A percentile compares a stretch with the other conserved stretches of the same genome.
Evolutionary conservation across 2,113 vertebrate genomes (phyloP).

Genomic region (Nibea albiflora): DNA sequence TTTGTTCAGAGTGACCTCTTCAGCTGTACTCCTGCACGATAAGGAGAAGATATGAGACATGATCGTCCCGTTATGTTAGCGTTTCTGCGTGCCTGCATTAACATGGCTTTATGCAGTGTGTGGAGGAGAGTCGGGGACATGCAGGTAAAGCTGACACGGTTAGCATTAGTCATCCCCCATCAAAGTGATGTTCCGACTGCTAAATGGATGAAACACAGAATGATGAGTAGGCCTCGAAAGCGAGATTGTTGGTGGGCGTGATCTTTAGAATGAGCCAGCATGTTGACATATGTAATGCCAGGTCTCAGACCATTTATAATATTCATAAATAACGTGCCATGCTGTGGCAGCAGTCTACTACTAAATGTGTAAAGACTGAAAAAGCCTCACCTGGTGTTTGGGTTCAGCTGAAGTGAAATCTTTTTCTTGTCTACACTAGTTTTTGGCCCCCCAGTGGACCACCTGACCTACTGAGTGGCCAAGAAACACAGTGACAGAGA

Average conservation of each 20-base stretch:
- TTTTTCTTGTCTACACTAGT: background rate
- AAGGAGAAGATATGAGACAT: background rate
- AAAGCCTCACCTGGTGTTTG: background rate
- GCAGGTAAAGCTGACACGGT: conserved; percentile 35
- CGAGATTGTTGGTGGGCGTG: background rate
- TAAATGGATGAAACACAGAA: conserved; percentile 35
- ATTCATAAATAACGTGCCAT: background rate
- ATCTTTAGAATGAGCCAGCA: background rate
- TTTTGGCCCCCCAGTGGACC: background rate
- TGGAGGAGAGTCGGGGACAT: background rate
- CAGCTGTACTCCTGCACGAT: background rate
- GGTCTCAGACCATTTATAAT: conserved; percentile 21
- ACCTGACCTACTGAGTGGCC: conserved; percentile 22
- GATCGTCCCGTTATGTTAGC: background rate
- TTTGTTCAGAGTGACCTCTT: conserved; percentile 1
- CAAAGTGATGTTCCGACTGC: conserved; percentile 29
- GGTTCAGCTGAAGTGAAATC: background rate
- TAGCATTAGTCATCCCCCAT: conserved; percentile 51
- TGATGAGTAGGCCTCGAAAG: background rate
- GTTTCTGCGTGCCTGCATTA: background rate
- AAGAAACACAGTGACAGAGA: conserved; percentile 22
- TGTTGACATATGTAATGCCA: conserved; percentile 29
- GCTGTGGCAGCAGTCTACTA: background rate
- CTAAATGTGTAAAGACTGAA: background rate
- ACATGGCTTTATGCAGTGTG: background rate